A percentile compares a stretch with the other conserved stretches of the same genome.
Conservation (phyloP, 2,113 vertebrate genomes). For the Herpailurus yagouaroundi region DNA sequence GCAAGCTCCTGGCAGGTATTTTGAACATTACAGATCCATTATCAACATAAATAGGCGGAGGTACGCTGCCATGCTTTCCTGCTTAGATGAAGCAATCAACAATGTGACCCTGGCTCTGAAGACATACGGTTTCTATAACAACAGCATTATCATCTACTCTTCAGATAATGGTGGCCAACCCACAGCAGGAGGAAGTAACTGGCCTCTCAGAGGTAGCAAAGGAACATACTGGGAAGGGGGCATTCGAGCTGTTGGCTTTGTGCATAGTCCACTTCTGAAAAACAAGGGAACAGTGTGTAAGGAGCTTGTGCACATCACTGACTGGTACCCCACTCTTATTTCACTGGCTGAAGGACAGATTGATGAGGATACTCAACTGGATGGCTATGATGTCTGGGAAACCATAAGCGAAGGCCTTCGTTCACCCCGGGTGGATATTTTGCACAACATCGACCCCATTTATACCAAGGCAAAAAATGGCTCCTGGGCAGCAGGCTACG, state of each 20-base stretch:
- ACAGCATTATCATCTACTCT: constrained; percentile 95
- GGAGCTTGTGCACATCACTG: constrained; percentile 96
- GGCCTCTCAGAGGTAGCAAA: constrained; percentile 97
- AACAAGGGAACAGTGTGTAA: constrained; percentile 93
- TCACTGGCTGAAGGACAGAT: constrained; percentile 93
- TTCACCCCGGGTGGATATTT: constrained; percentile 95
- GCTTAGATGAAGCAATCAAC: constrained; percentile 94
- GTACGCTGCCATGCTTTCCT: constrained; percentile 97
- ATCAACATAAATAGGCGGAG: constrained; percentile 93
- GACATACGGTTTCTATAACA: constrained; percentile 94
- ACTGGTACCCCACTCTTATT: constrained; percentile 98
- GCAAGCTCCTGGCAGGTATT: constrained; percentile 94
- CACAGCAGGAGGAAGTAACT: constrained; percentile 94
- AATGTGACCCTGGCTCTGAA: constrained; percentile 94
- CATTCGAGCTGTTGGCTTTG: constrained; percentile 95
- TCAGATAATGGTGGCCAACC: constrained; percentile 98
- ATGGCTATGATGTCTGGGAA: constrained; percentile 98
- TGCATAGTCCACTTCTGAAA: constrained; percentile 94
- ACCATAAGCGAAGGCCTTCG: constrained; percentile 95
- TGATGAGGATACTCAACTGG: constrained; percentile 92
- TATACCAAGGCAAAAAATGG: constrained; percentile 95
- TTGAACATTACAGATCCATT: constrained; percentile 94
- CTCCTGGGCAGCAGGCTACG: constrained; percentile 95
- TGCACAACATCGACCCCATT: constrained; percentile 98
- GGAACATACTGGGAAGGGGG: constrained; percentile 98